phyloP scores from a whole-genome alignment of 1,140 invertebrate genomes.

The silkworm (Bombyx mori) region DNA sequence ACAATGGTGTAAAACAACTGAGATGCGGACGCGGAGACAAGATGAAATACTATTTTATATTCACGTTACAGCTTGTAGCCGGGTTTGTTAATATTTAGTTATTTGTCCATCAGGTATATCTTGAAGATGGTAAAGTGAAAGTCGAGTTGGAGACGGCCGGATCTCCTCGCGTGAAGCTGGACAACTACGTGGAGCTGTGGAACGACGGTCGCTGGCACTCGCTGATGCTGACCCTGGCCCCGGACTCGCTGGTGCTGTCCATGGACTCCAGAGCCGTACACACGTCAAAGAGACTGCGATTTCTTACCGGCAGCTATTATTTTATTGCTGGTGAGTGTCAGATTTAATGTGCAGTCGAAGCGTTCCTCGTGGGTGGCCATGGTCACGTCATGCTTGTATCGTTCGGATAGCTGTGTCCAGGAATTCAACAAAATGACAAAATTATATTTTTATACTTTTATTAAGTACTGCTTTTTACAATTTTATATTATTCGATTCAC shows the following conservation, averaged over 20 bases:
- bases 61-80: no score
- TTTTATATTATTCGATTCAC: no score
- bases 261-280: slow-evolving; percentile 87
- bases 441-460: no score
- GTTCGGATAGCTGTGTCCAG: no score
- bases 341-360: background rate
- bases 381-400: no score
- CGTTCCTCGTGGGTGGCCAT: no score
- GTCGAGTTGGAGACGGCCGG: slow-evolving; percentile 80
- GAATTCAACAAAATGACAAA: no score
- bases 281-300: slow-evolving; percentile 81
- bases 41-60: no score
- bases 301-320: slow-evolving; percentile 84
- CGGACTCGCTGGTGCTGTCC: slow-evolving; percentile 79
- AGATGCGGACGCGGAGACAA: no score
- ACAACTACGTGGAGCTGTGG: slow-evolving; percentile 87
- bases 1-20: no score
- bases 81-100: no score
- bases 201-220: slow-evolving; percentile 94
- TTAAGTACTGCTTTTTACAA: no score
- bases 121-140: slow-evolving; percentile 87
- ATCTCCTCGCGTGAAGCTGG: slow-evolving; percentile 70
- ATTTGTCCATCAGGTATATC: slow-evolving; percentile 74
- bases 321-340: slow-evolving; percentile 77
- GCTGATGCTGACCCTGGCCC: slow-evolving; percentile 80